Percentiles rank a stretch among this genome's conserved stretches.
Evolutionary conservation across 2,888 invertebrate genomes (phyloP).

Genomic region (Drosophila nr. perissopoda): DNA sequence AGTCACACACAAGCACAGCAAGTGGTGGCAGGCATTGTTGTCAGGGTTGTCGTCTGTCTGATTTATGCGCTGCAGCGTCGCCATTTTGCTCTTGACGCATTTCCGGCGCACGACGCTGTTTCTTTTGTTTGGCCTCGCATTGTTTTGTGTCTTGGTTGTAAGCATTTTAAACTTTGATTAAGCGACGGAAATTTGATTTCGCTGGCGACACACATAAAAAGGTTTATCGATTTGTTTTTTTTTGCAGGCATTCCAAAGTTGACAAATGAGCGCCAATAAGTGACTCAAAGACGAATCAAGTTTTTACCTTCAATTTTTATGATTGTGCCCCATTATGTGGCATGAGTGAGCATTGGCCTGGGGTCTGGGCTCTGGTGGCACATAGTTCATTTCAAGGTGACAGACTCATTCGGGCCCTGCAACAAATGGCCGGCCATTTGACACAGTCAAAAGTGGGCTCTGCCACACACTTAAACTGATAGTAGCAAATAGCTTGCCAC

Average conservation of each 20-base stretch:
- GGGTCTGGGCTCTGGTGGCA: constrained; percentile 13
- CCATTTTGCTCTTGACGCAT: constrained; percentile 71
- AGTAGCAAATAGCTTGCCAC: constrained; percentile 45
- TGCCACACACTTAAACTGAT: constrained; percentile 51
- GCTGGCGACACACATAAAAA: constrained; percentile 46
- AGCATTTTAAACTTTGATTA: constrained; percentile 74
- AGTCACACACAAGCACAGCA: constrained; percentile 9
- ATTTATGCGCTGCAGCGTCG: constrained; percentile 70
- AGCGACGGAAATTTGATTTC: constrained; percentile 75
- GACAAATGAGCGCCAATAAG: constrained; percentile 70
- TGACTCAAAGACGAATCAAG: constrained; percentile 36
- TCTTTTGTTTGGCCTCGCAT: constrained; percentile 61
- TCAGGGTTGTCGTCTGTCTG: constrained; percentile 50
- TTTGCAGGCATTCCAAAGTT: constrained; percentile 48
- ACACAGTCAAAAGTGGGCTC: constrained; percentile 63
- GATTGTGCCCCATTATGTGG: constrained; percentile 50
- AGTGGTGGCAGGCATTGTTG: constrained; percentile 40
- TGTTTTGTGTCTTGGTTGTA: constrained; percentile 39
- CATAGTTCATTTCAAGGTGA: constrained; percentile 73
- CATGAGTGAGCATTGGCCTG: constrained; percentile 38
- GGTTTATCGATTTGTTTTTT: constrained; percentile 58
- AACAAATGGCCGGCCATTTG: constrained; percentile 75
- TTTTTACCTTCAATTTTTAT: constrained; percentile 45
- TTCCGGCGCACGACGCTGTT: constrained; percentile 54
- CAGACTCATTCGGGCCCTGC: constrained; percentile 70